Evolutionary conservation across 2,113 vertebrate genomes (phyloP), one percentile per base, ranked within the genome.

Genomic region (Halichoerus grypus): DNA sequence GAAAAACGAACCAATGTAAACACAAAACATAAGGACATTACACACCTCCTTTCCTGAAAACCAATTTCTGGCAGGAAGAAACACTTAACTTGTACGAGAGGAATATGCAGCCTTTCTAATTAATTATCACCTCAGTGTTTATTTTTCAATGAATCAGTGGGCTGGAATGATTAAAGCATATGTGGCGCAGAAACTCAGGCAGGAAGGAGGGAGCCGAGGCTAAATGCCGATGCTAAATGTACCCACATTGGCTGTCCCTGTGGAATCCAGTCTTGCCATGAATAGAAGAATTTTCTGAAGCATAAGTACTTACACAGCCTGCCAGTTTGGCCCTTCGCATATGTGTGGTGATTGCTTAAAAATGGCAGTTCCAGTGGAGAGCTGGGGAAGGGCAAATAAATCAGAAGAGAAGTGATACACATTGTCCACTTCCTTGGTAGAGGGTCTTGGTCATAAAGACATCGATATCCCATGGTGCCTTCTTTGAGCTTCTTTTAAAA

Each of bases 81-180:
- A 81, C 65, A 22, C 3, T n/a, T 90, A 65, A 55, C 39, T 89
- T 93, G 33, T 85, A 96, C 13, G 86, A 95, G 77, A 83, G 77
- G 16, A 91, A 95, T 93, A 94, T 65, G 59, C 22, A 95, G 90
- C 11, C 97, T 67, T 95, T 94, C 92, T 95, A 98, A 97, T 98
- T 97, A 97, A 98, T 98, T 97, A 97, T 91, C 95, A 97, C 72
- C 91, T 85, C 95, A 13, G 69, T 93, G 84, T 98, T 98, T 98
- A 85, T 95, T 95, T 96, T 97, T 92, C 71, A 96, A 6, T 51
- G 93, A 95, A 39, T 63, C 84, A 93, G 88, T 96, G 87, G 95
- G 72, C 88, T 94, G 94, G 72, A 88, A 81, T 91, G 86, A 76
- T 93, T 96, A 88, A 87, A 94, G 94, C 95, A 76, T 49, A 80